phyloP scores from a whole-genome alignment of 2,888 invertebrate species.

The Nomada ruficornis region DNA sequence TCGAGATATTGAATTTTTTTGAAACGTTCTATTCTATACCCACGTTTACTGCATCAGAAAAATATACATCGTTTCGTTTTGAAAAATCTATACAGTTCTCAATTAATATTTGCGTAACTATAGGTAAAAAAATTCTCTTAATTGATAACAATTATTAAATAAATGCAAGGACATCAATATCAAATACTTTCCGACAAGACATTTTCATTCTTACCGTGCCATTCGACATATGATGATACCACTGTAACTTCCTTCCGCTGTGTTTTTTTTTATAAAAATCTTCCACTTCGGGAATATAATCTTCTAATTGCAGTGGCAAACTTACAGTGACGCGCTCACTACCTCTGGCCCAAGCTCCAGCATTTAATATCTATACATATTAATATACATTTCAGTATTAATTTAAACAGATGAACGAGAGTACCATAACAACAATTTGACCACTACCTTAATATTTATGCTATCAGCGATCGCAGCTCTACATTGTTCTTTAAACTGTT shows the following conservation, averaged over 20 bases:
- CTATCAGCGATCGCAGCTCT: constrained; percentile 94
- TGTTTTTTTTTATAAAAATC: constrained; percentile 99
- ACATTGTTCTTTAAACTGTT: constrained; percentile 92
- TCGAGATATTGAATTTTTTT: constrained; percentile 40
- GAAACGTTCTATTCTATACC: constrained; percentile 39
- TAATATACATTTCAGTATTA: constrained; percentile 1
- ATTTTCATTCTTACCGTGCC: constrained; percentile 89
- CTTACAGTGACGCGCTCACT: constrained; percentile 98
- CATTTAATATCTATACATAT: constrained; percentile 91
- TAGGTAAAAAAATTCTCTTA: background rate
- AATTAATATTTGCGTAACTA: constrained; percentile 3
- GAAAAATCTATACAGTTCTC: constrained; percentile 4
- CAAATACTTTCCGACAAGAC: constrained; percentile 30
- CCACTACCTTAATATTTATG: constrained; percentile 93
- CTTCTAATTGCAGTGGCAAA: constrained; percentile 98
- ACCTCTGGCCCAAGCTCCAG: constrained; percentile 98
- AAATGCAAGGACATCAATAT: constrained; percentile 15
- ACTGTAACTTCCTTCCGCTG: constrained; percentile 98
- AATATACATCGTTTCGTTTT: constrained; percentile 26
- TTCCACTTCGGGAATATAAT: constrained; percentile 99
- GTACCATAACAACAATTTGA: background rate
- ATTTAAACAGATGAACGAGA: background rate
- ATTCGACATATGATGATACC: constrained; percentile 99
- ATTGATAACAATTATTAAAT: background rate
- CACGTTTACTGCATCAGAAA: constrained; percentile 48